Evolutionary conservation across 2,888 invertebrate species (phyloP).

Genomic region (Epinotia nisella): DNA sequence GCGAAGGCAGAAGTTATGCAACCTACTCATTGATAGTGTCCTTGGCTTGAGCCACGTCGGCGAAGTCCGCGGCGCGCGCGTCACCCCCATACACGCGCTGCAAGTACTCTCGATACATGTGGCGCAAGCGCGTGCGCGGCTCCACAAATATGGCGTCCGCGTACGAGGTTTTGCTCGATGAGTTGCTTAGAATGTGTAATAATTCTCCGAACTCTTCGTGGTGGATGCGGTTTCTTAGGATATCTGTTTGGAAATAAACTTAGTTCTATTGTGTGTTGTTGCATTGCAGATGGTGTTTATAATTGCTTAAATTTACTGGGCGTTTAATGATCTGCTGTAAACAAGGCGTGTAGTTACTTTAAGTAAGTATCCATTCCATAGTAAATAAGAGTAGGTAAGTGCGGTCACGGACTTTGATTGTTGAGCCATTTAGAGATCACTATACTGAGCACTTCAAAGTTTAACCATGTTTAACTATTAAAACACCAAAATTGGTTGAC

Average conservation of each 20-base stretch:
- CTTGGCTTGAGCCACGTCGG: slow-evolving; percentile 62
- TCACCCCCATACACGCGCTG: slow-evolving; percentile 84
- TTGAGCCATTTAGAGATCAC: no score
- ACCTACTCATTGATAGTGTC: slow-evolving; percentile 82
- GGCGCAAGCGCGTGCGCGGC: slow-evolving; percentile 80
- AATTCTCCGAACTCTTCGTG: slow-evolving; percentile 85
- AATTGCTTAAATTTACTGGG: no score
- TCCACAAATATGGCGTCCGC: slow-evolving; percentile 87
- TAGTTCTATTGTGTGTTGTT: background rate
- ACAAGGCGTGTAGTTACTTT: no score
- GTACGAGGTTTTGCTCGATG: slow-evolving; percentile 69
- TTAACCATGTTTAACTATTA: no score
- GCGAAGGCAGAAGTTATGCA: no score
- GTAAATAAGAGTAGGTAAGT: no score
- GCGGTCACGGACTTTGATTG: no score
- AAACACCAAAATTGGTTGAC: no score
- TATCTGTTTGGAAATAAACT: slow-evolving; percentile 59
- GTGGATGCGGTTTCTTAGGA: slow-evolving; percentile 74
- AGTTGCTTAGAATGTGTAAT: slow-evolving; percentile 63
- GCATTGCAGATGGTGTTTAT: no score
- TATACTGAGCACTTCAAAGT: no score
- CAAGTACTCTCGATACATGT: slow-evolving; percentile 81
- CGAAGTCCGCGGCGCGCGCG: slow-evolving; percentile 83
- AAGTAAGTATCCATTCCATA: no score
- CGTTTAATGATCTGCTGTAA: no score